Conservation (phyloP, 2,888 invertebrate species). For the Epinotia nisella region DNA sequence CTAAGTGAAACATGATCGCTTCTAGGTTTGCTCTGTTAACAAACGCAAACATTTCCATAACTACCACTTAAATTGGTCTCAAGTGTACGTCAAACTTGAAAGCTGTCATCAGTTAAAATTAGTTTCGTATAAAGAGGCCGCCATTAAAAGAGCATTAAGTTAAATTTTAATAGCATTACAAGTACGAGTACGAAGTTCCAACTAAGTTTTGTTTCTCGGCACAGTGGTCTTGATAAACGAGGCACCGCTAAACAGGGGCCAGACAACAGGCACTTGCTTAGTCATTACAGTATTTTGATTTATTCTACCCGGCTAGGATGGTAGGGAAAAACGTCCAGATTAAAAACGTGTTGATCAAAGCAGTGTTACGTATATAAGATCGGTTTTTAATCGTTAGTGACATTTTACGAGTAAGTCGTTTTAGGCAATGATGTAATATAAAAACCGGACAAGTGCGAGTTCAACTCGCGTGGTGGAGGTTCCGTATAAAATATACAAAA, state of each 20-base stretch:
- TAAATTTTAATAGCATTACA: conserved; percentile 59
- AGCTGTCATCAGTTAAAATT: conserved; percentile 59
- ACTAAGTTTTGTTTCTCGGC: conserved; percentile 52
- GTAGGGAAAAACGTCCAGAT: not conserved
- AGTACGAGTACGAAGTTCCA: conserved; percentile 51
- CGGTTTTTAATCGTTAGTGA: not conserved
- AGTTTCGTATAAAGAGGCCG: conserved; percentile 58
- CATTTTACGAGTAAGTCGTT: conserved; percentile 1
- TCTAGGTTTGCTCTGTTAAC: not conserved
- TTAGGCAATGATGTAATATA: no score
- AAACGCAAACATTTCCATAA: conserved; percentile 36
- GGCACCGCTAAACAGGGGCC: conserved; percentile 18
- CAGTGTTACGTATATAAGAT: not conserved
- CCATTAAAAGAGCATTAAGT: conserved; percentile 61
- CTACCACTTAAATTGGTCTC: conserved; percentile 48
- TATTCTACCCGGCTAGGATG: not conserved
- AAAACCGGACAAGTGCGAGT: no score
- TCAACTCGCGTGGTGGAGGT: no score
- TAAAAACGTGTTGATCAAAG: not conserved
- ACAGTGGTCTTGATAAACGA: conserved; percentile 41
- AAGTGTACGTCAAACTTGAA: conserved; percentile 54
- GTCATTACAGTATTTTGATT: conserved; percentile 29
- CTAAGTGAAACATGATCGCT: not conserved
- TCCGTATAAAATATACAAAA: no score
- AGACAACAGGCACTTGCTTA: conserved; percentile 19